Conservation (phyloP, 53 echinoderm and acorn worm genomes). For the Antedon mediterranea region DNA sequence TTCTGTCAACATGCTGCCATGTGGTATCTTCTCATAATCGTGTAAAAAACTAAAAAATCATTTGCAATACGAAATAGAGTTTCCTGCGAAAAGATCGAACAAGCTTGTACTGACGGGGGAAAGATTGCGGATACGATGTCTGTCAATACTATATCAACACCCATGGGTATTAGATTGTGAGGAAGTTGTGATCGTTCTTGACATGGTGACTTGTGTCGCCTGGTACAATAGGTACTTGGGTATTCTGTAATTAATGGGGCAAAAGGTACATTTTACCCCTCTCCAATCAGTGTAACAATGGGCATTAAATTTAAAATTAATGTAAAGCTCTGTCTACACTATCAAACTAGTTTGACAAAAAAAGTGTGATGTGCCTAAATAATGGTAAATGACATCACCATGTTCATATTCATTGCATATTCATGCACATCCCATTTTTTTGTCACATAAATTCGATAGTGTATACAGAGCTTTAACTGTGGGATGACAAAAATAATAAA, state of each 20-base stretch:
- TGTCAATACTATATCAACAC: not conserved
- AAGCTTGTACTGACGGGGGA: not conserved
- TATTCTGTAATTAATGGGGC: not conserved
- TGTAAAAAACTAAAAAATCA: not conserved
- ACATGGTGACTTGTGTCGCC: not conserved
- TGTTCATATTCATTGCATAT: no score
- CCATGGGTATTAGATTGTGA: not conserved
- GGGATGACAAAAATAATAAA: no score
- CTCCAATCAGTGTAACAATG: no score
- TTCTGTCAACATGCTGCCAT: not conserved
- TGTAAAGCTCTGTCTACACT: no score
- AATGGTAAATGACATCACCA: no score
- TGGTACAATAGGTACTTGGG: constrained; percentile 1
- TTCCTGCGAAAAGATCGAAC: not conserved
- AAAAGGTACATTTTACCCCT: not conserved
- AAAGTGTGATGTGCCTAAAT: no score
- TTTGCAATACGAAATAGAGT: not conserved
- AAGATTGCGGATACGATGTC: not conserved
- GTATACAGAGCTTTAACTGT: no score
- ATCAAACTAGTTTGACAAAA: no score
- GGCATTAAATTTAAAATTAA: no score
- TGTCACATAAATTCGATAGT: no score
- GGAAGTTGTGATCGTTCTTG: not conserved
- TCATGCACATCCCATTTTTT: no score
- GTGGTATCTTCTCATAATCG: not conserved